Evolutionary conservation across 2,888 invertebrate species (phyloP).

Genomic region (Pasiphila rectangulata): DNA sequence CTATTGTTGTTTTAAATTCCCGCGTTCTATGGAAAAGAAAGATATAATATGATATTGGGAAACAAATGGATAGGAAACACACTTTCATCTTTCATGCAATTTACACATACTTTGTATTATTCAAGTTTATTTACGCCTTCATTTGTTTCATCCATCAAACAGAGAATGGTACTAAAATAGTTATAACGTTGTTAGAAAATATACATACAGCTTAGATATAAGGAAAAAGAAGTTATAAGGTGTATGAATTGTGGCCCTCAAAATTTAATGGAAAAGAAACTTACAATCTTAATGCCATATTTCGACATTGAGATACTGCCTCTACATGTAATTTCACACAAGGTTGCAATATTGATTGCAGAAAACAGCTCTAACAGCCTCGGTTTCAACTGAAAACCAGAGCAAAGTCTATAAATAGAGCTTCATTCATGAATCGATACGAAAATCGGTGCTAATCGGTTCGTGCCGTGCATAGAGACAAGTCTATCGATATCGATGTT

Average conservation of each 20-base stretch:
- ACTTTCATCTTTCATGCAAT: no score
- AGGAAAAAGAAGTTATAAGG: no score
- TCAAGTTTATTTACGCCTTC: no score
- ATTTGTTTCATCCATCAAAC: no score
- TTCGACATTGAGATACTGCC: conserved; percentile 37
- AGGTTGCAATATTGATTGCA: conserved; percentile 61
- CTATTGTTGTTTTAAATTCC: not conserved
- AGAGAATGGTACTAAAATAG: no score
- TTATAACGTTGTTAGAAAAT: no score
- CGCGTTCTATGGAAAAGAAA: conserved; percentile 6
- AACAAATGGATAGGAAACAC: no score
- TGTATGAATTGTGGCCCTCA: not conserved
- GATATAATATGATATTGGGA: no score
- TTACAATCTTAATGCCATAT: conserved; percentile 33
- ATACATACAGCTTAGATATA: no score
- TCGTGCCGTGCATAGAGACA: conserved; percentile 21
- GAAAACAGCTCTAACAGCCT: conserved; percentile 15
- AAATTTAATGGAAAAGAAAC: conserved; percentile 2
- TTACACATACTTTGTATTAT: no score
- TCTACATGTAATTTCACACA: conserved; percentile 41
- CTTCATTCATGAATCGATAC: conserved; percentile 25
- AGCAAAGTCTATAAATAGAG: conserved; percentile 14
- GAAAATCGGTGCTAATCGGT: conserved; percentile 6
- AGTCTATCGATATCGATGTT: conserved; percentile 36
- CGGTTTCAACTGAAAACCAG: conserved; percentile 11